phyloP scores from a whole-genome alignment of 2,888 invertebrate genomes.

The Rhyacophila evoluta region DNA sequence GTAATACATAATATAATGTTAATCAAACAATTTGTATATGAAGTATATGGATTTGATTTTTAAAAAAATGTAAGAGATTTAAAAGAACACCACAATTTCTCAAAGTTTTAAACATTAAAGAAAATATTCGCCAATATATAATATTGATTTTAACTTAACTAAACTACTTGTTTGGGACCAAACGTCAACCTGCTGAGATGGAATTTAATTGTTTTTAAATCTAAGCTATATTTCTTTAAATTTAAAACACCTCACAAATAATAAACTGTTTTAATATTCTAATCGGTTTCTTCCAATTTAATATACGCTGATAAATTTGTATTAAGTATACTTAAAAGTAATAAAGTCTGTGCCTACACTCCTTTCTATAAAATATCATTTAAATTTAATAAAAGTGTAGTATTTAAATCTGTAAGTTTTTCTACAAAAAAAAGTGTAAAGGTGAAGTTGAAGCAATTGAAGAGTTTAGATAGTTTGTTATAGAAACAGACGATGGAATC shows the following conservation, averaged over 20 bases:
- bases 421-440: background rate
- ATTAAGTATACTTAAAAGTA: slow-evolving; percentile 45
- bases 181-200: slow-evolving; percentile 35
- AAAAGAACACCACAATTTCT: background rate
- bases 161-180: slow-evolving; percentile 50
- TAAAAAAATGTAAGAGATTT: background rate
- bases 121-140: background rate
- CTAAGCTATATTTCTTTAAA: slow-evolving; percentile 26
- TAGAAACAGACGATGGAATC: background rate
- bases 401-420: slow-evolving; percentile 23
- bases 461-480: background rate
- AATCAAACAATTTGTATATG: background rate
- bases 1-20: background rate
- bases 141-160: slow-evolving; percentile 34
- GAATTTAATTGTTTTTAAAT: slow-evolving; percentile 8
- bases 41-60: background rate
- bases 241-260: slow-evolving; percentile 37
- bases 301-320: slow-evolving; percentile 23
- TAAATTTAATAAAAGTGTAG: background rate
- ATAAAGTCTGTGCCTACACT: slow-evolving; percentile 53
- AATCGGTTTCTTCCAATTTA: slow-evolving; percentile 47
- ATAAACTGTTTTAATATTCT: slow-evolving; percentile 36
- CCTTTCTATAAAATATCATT: slow-evolving; percentile 41
- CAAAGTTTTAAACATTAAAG: background rate
- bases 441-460: background rate